Percentiles rank a stretch among this genome's conserved stretches.
Evolutionary conservation across 2,113 vertebrate genomes (phyloP).

Genomic region (Chaetops frenatus): DNA sequence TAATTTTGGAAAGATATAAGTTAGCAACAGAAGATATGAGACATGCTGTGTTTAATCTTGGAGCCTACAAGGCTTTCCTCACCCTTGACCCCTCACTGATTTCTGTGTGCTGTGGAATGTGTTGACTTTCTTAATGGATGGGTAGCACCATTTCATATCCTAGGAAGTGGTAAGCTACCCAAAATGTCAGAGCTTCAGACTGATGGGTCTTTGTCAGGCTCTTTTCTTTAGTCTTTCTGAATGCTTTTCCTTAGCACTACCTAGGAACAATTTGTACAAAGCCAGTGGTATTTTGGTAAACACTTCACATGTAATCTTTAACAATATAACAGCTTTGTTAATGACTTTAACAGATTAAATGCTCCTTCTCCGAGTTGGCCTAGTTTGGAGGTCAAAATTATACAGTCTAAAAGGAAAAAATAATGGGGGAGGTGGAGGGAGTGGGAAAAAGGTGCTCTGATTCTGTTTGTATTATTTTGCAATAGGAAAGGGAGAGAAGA

Average conservation of each 20-base stretch:
- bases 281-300: constrained; percentile 39
- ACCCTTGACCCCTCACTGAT: background rate
- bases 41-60: background rate
- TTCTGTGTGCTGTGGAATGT: background rate
- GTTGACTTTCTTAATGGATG: constrained; percentile 3
- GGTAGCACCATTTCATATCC: background rate
- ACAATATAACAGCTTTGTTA: constrained; percentile 35
- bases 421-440: too few relatives aligned
- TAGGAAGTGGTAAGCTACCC: background rate
- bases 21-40: background rate
- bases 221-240: background rate
- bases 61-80: background rate
- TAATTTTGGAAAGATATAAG: background rate
- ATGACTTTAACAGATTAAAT: constrained; percentile 47
- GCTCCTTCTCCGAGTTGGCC: constrained; percentile 25
- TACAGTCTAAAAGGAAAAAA: background rate
- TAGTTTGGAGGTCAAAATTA: constrained; percentile 51
- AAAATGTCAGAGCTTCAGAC: background rate
- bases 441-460: background rate
- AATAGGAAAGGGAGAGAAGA: constrained; percentile 12
- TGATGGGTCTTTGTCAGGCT: background rate
- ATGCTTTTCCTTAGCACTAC: constrained; percentile 16
- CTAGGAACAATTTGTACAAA: constrained; percentile 8
- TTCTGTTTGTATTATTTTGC: constrained; percentile 6
- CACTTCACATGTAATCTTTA: background rate